phyloP scores from a whole-genome alignment of 2,113 vertebrate species.

The Corvus moneduloides region DNA sequence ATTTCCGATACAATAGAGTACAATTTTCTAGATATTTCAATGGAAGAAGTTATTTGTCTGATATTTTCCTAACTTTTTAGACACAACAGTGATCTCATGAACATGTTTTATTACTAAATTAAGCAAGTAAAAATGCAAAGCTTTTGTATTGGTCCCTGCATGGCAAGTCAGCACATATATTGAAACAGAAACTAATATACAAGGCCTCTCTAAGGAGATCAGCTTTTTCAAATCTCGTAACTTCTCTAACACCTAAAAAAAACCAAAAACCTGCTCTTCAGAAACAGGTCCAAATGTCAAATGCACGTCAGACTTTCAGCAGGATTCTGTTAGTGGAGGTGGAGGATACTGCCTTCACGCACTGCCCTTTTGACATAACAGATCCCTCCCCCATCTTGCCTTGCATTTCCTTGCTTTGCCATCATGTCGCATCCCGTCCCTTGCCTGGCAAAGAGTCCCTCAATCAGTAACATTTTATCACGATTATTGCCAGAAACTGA shows the following conservation, averaged over 20 bases:
- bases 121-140: not conserved
- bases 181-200: not conserved
- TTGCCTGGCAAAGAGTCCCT: not conserved
- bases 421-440: fast-evolving
- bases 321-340: not conserved
- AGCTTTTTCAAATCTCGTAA: not conserved
- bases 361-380: not conserved
- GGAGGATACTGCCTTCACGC: too few relatives aligned
- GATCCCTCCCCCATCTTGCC: too few relatives aligned
- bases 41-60: not conserved
- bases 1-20: not conserved
- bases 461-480: not conserved
- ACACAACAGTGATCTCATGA: not conserved
- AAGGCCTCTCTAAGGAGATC: not conserved
- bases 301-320: not conserved
- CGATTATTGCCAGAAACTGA: not conserved
- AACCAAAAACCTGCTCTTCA: not conserved
- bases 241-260: not conserved
- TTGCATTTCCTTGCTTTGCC: not conserved
- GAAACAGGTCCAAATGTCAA: not conserved
- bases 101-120: not conserved
- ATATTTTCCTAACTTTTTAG: not conserved
- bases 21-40: not conserved
- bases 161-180: not conserved
- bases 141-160: not conserved